These are phyloP conservation scores for Zhuqinia jingwanae DNA, from an alignment of 2,888 invertebrate species.

Conservation along the genomic window DNA sequence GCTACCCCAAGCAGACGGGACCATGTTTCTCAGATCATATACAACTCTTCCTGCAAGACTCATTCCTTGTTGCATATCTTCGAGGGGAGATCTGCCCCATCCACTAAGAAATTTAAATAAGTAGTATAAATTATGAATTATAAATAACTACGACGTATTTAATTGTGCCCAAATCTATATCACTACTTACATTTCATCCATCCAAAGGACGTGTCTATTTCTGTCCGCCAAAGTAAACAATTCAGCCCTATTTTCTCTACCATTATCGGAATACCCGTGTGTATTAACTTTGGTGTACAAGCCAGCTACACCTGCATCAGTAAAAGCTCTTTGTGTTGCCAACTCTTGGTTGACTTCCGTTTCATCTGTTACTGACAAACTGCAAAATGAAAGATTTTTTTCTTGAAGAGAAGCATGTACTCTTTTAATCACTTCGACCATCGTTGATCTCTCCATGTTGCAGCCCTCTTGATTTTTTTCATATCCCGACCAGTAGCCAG, in stretches of 20 bases:
- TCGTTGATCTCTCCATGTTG: conserved; percentile 73
- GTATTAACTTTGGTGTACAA: conserved; percentile 76
- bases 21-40: conserved; percentile 75
- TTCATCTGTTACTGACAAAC: conserved; percentile 76
- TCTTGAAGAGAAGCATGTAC: conserved; percentile 57
- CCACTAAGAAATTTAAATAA: conserved; percentile 67
- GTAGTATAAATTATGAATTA: background rate
- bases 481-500: conserved; percentile 75
- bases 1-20: conserved; percentile 78
- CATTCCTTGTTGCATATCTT: conserved; percentile 77
- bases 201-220: conserved; percentile 77
- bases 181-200: conserved; percentile 77
- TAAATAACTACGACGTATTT: no score
- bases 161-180: background rate
- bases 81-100: conserved; percentile 68
- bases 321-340: conserved; percentile 72
- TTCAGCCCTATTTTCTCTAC: conserved; percentile 67
- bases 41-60: conserved; percentile 74
- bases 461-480: conserved; percentile 75
- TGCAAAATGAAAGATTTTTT: conserved; percentile 65
- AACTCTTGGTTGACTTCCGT: conserved; percentile 76
- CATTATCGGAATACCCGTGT: conserved; percentile 76
- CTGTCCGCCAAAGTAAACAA: conserved; percentile 67
- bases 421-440: conserved; percentile 72
- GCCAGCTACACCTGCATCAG: conserved; percentile 63